Evolutionary conservation across 2,888 invertebrate species (phyloP), one percentile per base, ranked within the genome.

Genomic region (Galerucella pusilla): DNA sequence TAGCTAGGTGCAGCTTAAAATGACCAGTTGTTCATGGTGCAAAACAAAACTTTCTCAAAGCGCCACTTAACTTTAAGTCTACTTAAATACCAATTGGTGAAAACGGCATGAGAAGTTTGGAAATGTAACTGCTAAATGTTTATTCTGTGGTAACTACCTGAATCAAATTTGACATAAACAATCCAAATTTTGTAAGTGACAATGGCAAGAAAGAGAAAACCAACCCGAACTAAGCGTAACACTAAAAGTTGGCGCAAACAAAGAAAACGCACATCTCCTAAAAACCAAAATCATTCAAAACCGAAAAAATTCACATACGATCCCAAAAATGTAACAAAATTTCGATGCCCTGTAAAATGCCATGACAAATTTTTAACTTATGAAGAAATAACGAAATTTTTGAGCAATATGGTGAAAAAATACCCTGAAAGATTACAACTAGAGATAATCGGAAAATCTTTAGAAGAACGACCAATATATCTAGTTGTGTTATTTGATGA

Each of bases 351-450:
- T 1, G 66, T 75, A 6, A 77, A 78, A 65, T 75, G 77, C 45
- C 81, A 83, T 68, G 78, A 83, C 52, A 77, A 81, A 72, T 83
- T 82, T 68, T 65, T 84, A 9, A 79, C 57, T 66, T 82, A 81
- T 67, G 72, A 79, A 10, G 76, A 82, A 73, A 83, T 84, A n/a
- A 54, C 74, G 45, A 75, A 77, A 2, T 83, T 78, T 74, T 75
- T 83, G 28, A 42, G 59, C 2, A 80, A 77, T 68, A 73, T 80
- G 49, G 68, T 77, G 28, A 75, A 77, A 28, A 68, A 77, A 10
- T 78, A 74, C 64, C 75, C 78, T 7, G 20, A 74, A 42, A 78
- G 64, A 46, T 49, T 81, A 7, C 73, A 80, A 46, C 12, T 81
- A 14, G 54, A 78, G 35, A 63, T 71, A 10, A 76, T 82, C 12